phyloP scores from a whole-genome alignment of 2,888 invertebrate species.

The Acleris holmiana region DNA sequence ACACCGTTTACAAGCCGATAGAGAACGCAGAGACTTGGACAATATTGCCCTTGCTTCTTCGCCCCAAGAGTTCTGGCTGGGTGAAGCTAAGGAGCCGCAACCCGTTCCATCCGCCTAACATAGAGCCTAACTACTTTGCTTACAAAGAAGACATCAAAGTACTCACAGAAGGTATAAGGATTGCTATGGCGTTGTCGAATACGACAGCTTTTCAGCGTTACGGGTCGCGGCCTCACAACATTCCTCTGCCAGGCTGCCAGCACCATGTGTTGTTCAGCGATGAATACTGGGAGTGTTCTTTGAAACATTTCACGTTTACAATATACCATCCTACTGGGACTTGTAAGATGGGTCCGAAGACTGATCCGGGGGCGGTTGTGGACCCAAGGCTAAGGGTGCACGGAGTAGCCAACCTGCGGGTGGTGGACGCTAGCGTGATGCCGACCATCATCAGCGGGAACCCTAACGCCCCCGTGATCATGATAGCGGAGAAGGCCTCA shows the following conservation, averaged over 20 bases:
- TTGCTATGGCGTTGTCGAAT: slow-evolving; percentile 91
- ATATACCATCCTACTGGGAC: slow-evolving; percentile 95
- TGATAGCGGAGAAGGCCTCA: slow-evolving; percentile 95
- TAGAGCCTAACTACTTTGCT: slow-evolving; percentile 96
- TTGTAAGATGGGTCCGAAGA: slow-evolving; percentile 93
- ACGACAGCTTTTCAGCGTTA: slow-evolving; percentile 92
- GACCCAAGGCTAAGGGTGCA: slow-evolving; percentile 91
- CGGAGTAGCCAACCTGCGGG: slow-evolving; percentile 90
- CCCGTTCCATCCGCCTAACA: slow-evolving; percentile 92
- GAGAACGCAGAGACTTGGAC: slow-evolving; percentile 93
- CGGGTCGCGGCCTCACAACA: slow-evolving; percentile 90
- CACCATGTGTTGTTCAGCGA: slow-evolving; percentile 89
- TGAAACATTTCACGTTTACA: slow-evolving; percentile 91
- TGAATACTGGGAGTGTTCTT: slow-evolving; percentile 94
- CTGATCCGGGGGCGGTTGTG: slow-evolving; percentile 91
- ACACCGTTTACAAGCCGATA: slow-evolving; percentile 93
- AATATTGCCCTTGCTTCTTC: slow-evolving; percentile 90
- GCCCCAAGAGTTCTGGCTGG: slow-evolving; percentile 95
- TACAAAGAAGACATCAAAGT: slow-evolving; percentile 92
- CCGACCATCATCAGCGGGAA: slow-evolving; percentile 95
- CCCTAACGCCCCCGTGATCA: slow-evolving; percentile 94
- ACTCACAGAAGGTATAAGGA: slow-evolving; percentile 92
- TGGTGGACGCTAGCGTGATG: slow-evolving; percentile 95
- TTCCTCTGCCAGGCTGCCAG: slow-evolving; percentile 93
- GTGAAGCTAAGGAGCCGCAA: slow-evolving; percentile 92